Conservation (phyloP, 1,140 invertebrate genomes). For the Orussus abietinus region DNA sequence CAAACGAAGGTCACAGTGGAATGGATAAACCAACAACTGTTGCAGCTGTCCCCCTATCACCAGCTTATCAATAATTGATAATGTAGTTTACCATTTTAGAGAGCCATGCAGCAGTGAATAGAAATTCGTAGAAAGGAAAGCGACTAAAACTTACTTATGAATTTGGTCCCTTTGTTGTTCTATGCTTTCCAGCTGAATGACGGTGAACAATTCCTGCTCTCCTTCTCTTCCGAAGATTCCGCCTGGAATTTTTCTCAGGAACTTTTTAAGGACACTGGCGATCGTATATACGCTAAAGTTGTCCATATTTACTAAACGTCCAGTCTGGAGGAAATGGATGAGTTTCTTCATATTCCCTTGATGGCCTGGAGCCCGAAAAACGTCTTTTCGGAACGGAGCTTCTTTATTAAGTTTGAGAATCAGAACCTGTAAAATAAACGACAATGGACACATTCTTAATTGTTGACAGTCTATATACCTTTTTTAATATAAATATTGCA, state of each 20-base stretch:
- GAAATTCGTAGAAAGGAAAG: no score
- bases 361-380: conserved; percentile 90
- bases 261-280: conserved; percentile 96
- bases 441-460: conserved; percentile 5
- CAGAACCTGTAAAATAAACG: conserved; percentile 65
- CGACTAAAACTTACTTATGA: conserved; percentile 69
- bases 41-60: no score
- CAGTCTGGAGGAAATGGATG: conserved; percentile 91
- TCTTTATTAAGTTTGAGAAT: conserved; percentile 94
- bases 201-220: conserved; percentile 86
- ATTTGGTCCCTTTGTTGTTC: conserved; percentile 87
- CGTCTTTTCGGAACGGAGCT: conserved; percentile 86
- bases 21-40: no score
- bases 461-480: no score
- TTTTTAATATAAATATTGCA: conserved; percentile 10
- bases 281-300: conserved; percentile 98
- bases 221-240: conserved; percentile 90
- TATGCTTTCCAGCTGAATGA: conserved; percentile 74
- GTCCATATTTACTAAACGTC: conserved; percentile 93
- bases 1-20: no score
- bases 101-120: no score
- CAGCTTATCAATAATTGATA: no score
- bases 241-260: conserved; percentile 94
- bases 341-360: conserved; percentile 95
- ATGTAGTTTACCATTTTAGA: conserved; percentile 4